Conservation (phyloP, 2,888 invertebrate genomes). For the Synanthedon formicaeformis region DNA sequence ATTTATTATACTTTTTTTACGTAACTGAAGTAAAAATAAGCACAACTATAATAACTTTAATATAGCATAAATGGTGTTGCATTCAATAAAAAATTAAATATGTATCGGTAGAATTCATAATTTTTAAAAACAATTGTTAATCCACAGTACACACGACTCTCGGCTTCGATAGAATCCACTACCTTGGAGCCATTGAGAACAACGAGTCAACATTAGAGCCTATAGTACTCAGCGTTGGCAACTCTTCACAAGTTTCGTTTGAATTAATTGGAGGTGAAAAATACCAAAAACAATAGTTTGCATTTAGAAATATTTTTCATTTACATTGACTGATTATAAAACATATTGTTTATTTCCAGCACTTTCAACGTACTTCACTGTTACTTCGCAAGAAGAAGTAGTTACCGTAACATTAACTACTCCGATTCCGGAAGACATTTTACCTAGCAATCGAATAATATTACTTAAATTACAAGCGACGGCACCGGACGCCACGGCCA, state of each 20-base stretch:
- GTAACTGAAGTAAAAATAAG: too few relatives aligned
- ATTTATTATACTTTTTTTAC: too few relatives aligned
- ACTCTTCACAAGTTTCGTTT: too few relatives aligned
- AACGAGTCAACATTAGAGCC: not conserved
- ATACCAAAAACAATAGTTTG: not conserved
- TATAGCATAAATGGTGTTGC: too few relatives aligned
- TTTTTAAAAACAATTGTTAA: not conserved
- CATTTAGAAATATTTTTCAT: too few relatives aligned
- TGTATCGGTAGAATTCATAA: too few relatives aligned
- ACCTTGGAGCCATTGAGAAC: slow-evolving; percentile 8
- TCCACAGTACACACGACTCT: slow-evolving; percentile 6
- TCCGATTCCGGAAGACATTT: slow-evolving; percentile 13
- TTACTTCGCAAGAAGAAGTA: slow-evolving; percentile 5
- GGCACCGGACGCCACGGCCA: slow-evolving; percentile 15
- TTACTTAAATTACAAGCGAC: slow-evolving; percentile 20
- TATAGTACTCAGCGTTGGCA: too few relatives aligned
- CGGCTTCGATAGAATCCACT: slow-evolving; percentile 9
- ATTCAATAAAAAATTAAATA: too few relatives aligned
- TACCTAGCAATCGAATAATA: slow-evolving; percentile 17
- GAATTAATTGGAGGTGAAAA: not conserved
- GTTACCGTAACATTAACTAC: slow-evolving; percentile 12
- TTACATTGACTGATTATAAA: not conserved
- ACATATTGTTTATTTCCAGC: slow-evolving; percentile 12
- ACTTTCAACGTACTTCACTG: slow-evolving; percentile 14
- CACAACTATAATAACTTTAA: too few relatives aligned